Percentiles rank a stretch among this genome's conserved stretches.
Evolutionary conservation across 2,797 vertebrate species (phyloP).

Genomic region (Chaetodon trifasciatus): DNA sequence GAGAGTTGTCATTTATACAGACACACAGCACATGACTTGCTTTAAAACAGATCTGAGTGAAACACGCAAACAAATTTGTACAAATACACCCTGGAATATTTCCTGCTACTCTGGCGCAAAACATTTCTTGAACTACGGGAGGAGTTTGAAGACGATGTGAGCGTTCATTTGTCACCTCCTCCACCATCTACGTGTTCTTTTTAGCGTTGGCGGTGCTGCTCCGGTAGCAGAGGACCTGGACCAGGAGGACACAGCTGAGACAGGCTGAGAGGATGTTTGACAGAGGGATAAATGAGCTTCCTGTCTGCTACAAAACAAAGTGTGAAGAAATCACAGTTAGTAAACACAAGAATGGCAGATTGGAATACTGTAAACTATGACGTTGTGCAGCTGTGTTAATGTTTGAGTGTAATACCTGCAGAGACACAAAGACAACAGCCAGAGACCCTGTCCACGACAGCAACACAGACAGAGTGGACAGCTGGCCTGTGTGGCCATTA

Average conservation of each 20-base stretch:
- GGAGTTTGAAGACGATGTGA: not conserved
- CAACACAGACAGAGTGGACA: slow-evolving; percentile 85
- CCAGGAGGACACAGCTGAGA: slow-evolving; percentile 86
- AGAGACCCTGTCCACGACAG: slow-evolving; percentile 86
- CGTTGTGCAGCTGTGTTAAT: not conserved
- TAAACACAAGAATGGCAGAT: not conserved
- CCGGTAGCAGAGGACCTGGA: slow-evolving; percentile 86
- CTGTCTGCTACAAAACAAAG: slow-evolving; percentile 81
- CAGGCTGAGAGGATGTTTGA: slow-evolving; percentile 79
- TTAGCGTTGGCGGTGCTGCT: slow-evolving; percentile 43
- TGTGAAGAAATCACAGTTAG: not conserved
- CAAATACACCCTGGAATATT: slow-evolving; percentile 17
- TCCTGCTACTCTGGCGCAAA: not conserved
- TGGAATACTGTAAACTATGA: not conserved
- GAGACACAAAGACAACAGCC: slow-evolving; percentile 81
- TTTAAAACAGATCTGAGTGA: not conserved
- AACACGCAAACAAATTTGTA: not conserved
- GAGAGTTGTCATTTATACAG: not conserved
- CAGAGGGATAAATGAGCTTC: slow-evolving; percentile 76
- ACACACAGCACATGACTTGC: not conserved
- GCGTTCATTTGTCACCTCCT: not conserved
- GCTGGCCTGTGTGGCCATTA: slow-evolving; percentile 87
- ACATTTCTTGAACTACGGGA: not conserved
- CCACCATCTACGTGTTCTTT: slow-evolving; percentile 75
- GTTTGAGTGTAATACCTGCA: slow-evolving; percentile 82